phyloP scores from a whole-genome alignment of 2,797 vertebrate species.

The Phrynocephalus forsythii region DNA sequence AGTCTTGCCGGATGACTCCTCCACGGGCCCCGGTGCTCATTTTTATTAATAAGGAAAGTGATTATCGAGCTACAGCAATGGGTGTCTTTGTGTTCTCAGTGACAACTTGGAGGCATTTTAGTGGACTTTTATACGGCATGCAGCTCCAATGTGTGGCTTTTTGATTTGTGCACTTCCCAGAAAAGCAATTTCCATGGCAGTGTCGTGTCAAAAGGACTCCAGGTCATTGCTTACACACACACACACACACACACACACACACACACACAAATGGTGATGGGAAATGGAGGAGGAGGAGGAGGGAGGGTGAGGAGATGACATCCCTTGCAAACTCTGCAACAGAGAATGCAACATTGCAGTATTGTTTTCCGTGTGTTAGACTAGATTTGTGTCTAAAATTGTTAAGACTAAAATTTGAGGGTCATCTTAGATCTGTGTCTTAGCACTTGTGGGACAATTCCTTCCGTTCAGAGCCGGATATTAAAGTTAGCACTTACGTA shows the following conservation, averaged over 20 bases:
- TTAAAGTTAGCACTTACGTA: too few relatives aligned
- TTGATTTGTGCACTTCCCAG: neutral
- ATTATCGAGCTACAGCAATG: neutral
- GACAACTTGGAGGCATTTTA: neutral
- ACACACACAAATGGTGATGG: too few relatives aligned
- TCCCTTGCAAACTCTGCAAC: too few relatives aligned
- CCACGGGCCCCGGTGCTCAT: neutral
- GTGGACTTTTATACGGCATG: neutral
- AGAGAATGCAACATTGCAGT: too few relatives aligned
- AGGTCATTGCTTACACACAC: rapidly evolving
- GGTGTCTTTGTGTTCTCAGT: neutral
- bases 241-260: too few relatives aligned
- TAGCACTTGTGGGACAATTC: too few relatives aligned
- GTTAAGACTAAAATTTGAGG: too few relatives aligned
- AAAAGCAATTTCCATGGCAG: neutral
- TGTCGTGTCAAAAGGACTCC: rapidly evolving
- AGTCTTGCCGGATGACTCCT: neutral
- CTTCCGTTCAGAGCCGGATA: too few relatives aligned
- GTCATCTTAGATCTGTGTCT: too few relatives aligned
- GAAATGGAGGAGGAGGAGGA: neutral
- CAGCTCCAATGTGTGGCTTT: rapidly evolving
- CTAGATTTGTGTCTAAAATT: too few relatives aligned
- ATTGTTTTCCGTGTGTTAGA: too few relatives aligned
- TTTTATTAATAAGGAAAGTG: conserved; percentile 32
- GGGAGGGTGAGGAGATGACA: neutral